Percentiles rank a stretch among this genome's conserved stretches.
phyloP scores from a whole-genome alignment of 2,113 vertebrate species.

The Equus quagga region DNA sequence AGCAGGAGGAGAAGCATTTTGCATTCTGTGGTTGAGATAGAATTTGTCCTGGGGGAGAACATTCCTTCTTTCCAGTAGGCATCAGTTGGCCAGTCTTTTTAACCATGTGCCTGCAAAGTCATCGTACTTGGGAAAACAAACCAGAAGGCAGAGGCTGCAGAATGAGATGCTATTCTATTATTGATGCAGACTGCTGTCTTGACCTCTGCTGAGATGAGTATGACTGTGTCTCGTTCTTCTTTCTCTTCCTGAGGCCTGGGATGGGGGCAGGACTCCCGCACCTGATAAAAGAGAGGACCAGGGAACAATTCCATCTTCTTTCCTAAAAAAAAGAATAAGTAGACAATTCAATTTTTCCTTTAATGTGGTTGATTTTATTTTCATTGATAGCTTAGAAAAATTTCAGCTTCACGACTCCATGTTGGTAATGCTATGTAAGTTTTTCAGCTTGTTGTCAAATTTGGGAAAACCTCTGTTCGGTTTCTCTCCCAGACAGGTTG shows the following conservation, averaged over 20 bases:
- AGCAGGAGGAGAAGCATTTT: neutral
- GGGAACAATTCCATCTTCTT: neutral
- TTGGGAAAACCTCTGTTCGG: neutral
- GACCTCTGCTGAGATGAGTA: neutral
- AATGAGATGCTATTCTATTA: neutral
- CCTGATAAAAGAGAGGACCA: neutral
- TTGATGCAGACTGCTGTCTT: neutral
- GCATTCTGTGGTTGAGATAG: neutral
- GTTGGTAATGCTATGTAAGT: neutral
- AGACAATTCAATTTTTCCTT: neutral
- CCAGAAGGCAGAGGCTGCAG: neutral
- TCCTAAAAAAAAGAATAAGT: neutral
- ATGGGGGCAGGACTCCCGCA: neutral
- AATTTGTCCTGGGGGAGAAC: neutral
- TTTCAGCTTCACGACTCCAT: neutral
- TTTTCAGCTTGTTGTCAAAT: neutral
- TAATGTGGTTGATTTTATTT: neutral
- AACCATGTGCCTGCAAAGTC: neutral
- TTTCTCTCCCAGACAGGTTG: neutral
- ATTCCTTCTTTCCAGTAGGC: neutral
- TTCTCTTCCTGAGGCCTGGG: neutral
- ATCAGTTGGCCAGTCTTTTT: neutral
- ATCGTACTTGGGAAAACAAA: neutral
- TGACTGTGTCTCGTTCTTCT: neutral
- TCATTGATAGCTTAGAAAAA: neutral